Percentiles rank a stretch among this genome's conserved stretches.
Conservation (phyloP, 2,113 vertebrate species). For the Malaclemys terrapin region DNA sequence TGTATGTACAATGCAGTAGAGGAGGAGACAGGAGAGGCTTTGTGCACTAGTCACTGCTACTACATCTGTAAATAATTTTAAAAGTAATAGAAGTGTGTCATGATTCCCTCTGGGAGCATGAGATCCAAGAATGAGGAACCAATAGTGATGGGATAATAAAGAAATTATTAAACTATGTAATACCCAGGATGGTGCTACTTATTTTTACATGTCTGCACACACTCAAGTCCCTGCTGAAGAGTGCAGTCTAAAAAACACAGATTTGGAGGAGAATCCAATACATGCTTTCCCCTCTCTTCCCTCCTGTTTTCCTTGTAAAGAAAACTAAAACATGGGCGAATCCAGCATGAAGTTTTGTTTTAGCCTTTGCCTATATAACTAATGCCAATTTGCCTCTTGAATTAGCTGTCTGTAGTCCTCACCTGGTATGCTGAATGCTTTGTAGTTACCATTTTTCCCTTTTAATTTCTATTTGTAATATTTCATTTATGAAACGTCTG, state of each 20-base stretch:
- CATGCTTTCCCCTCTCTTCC: neutral
- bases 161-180: neutral
- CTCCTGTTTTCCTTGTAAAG: neutral
- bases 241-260: neutral
- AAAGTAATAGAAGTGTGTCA: rapidly evolving
- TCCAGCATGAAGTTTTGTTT: neutral
- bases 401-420: neutral
- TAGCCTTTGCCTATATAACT: neutral
- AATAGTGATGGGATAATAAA: neutral
- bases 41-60: neutral
- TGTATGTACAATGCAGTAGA: neutral
- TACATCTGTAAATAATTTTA: neutral
- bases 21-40: neutral
- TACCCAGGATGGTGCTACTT: no score
- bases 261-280: neutral
- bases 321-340: neutral
- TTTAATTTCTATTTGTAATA: neutral
- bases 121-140: neutral
- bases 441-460: neutral
- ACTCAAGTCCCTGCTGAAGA: neutral
- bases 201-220: no score
- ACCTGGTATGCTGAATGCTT: neutral
- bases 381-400: neutral
- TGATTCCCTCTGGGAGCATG: neutral
- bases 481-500: neutral